Evolutionary conservation across 2,113 vertebrate genomes (phyloP), one percentile per base, ranked within the genome.

Genomic region (Lynx canadensis): DNA sequence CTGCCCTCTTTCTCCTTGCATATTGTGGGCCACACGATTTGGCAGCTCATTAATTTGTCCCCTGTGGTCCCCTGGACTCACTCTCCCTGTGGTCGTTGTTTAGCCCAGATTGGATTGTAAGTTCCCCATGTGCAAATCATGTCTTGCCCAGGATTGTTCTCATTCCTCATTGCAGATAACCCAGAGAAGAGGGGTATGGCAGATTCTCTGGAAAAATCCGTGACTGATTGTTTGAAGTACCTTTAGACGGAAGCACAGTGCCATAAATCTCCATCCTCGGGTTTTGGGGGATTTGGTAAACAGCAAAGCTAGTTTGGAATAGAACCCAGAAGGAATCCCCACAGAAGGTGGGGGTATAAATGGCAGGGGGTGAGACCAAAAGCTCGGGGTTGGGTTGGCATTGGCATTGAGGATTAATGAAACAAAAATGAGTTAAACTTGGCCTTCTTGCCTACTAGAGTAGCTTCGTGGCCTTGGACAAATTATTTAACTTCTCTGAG

Each of bases 271-370:
- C 92, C 13, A 7, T 65, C 41, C 63, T 71, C 65, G 2, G 69
- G 31, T 50, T 78, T 76, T 71, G 60, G 48, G 33, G 9, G 21
- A 41, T 79, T 55, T 45, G 50, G 15, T 65, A 52, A 14, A 71
- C 13, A 71, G 69, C 8, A 63, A 41, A 41, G 27, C n/a, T 83
- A 12, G 50, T 89, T 84, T 65, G 88, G 7, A 92, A n/a, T 23
- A 89, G 66, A 96, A 80, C 31, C 29, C 78, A 73, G 63, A 10
- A 79, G 36, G 71, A 89, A 15, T 9, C 57, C 50, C 78, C 78
- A n/a, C 31, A 36, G 0, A 0, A 63, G 36, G n/a, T 12, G 14
- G 7, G 25, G 80, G 63, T 68, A 2, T 36, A 31, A 41, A 18
- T 15, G 14, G 57, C 38, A 92, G 27, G 57, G 9, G 11, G 14